Base-by-base conservation (phyloP, 2,888 invertebrate species). In the Holacanthella duospinosa region DNA sequence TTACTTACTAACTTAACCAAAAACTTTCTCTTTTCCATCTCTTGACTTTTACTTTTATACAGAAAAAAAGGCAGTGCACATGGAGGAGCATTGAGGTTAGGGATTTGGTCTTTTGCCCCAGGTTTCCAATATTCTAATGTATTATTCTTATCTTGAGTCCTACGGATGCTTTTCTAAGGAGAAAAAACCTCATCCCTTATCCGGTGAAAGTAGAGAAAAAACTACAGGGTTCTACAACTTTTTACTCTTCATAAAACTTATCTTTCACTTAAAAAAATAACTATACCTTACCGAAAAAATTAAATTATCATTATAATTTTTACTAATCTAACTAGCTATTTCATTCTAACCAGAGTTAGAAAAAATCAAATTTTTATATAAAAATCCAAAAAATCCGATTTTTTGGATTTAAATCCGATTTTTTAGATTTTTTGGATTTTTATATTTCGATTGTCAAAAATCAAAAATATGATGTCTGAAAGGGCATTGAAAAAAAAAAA, bases 1-100 rank as follows among this genome's bases (percentile, higher is more conserved):
- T 61, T 36, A 59, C 57, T 59, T 55, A 64, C 61, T 36, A 67
- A 64, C 64, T 67, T 67, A 67, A 64, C 59, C 59, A 6, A 36
- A 36, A 9, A 48, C 48, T 48, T 48, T 48, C n/a, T 48, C 16
- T 36, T 16, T 36, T 36, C n/a, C n/a, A n/a, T 16, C 16, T 48
- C 48, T 21, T 48, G 48, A 48, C 48, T 48, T n/a, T n/a, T n/a
- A n/a, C 48, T 21, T 48, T 48, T 48, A 9, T 48, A 9, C 48
- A 48, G 19, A 9, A 21, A 9, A n/a, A n/a, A n/a, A 48, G 48
- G 4, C 6, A 36, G 36, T 36, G 9, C 16, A 9, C 48, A 48
- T 48, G 48, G 19, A n/a, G n/a, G 57, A 57, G 29, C 29, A 25
- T 27, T 55, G 55, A 55, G 55, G 55, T 16, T 55, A 12, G 28